A percentile compares a stretch with the other conserved stretches of the same genome.
Conservation (phyloP, 2,113 vertebrate genomes). For the Mus pahari region DNA sequence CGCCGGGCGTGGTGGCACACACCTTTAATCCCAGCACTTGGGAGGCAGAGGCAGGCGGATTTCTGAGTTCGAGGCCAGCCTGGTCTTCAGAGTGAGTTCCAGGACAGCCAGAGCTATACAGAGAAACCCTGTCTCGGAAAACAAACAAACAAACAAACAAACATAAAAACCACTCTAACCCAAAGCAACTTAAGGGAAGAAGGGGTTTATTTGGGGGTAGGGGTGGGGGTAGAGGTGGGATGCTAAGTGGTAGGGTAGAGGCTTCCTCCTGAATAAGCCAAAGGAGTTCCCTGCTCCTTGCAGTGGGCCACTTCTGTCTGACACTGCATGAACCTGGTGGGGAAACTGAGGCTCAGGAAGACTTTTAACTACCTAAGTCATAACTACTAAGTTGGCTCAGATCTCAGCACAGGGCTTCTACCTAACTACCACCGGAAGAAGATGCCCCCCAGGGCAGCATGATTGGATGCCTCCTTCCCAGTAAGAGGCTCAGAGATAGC, state of each 20-base stretch:
- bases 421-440: not conserved
- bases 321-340: not conserved
- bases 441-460: accelerated
- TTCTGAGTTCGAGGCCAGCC: too few relatives aligned
- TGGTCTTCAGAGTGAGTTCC: too few relatives aligned
- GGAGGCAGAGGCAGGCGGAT: too few relatives aligned
- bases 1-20: too few relatives aligned
- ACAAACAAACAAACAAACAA: too few relatives aligned
- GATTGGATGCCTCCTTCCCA: not conserved
- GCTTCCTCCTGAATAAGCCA: accelerated
- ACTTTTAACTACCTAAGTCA: too few relatives aligned
- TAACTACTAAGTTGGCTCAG: not conserved
- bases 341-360: not conserved
- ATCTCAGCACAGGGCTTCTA: not conserved
- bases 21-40: too few relatives aligned
- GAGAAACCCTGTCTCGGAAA: too few relatives aligned
- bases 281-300: not conserved
- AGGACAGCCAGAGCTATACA: too few relatives aligned
- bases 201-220: not conserved
- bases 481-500: too few relatives aligned
- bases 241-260: not conserved
- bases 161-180: not conserved
- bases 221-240: too few relatives aligned
- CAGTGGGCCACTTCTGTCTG: not conserved
- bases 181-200: not conserved